Evolutionary conservation across 2,888 invertebrate species (phyloP).

Genomic region (Disparrhopalites patrizii): DNA sequence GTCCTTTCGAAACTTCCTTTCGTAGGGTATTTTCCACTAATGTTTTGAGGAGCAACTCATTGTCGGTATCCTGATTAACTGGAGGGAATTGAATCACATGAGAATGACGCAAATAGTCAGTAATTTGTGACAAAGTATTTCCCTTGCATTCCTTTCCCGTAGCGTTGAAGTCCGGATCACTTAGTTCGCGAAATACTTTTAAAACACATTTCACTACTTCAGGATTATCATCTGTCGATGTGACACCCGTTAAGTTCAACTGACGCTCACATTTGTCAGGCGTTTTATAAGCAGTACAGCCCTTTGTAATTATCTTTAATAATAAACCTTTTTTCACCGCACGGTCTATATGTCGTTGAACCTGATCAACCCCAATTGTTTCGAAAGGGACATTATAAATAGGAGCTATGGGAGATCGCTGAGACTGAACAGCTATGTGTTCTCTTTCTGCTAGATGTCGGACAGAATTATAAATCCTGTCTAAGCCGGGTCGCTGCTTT

Average conservation of each 20-base stretch:
- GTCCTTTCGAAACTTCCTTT: slow-evolving; percentile 24
- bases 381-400: slow-evolving; percentile 45
- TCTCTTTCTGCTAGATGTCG: slow-evolving; percentile 47
- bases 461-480: slow-evolving; percentile 47
- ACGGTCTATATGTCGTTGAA: slow-evolving; percentile 46
- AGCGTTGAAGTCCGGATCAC: slow-evolving; percentile 42
- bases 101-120: slow-evolving; percentile 45
- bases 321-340: slow-evolving; percentile 42
- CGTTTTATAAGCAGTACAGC: slow-evolving; percentile 43
- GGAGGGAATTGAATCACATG: slow-evolving; percentile 42
- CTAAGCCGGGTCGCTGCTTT: slow-evolving; percentile 46
- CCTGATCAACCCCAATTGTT: slow-evolving; percentile 44
- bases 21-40: slow-evolving; percentile 15
- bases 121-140: slow-evolving; percentile 37
- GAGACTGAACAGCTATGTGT: slow-evolving; percentile 41
- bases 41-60: slow-evolving; percentile 11
- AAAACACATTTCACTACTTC: slow-evolving; percentile 40
- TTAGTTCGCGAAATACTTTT: slow-evolving; percentile 45
- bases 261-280: slow-evolving; percentile 44
- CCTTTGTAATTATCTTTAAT: slow-evolving; percentile 42
- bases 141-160: slow-evolving; percentile 33
- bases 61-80: slow-evolving; percentile 27
- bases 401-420: slow-evolving; percentile 45
- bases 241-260: slow-evolving; percentile 31
- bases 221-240: slow-evolving; percentile 10